phyloP scores from a whole-genome alignment of 2,888 invertebrate genomes.

The Gari tellinella region DNA sequence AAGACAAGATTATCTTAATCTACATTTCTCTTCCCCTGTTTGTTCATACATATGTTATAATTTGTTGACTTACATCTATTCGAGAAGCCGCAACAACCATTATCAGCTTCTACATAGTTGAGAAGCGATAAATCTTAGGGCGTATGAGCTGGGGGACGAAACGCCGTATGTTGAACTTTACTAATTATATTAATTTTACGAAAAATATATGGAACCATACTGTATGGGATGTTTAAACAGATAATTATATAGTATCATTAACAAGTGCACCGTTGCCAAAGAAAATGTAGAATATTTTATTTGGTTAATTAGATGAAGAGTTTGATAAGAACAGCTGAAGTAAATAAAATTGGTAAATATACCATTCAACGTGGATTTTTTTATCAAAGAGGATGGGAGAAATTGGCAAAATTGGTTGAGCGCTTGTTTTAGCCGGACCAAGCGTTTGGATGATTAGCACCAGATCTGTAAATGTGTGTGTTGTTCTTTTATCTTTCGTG shows the following conservation, averaged over 20 bases:
- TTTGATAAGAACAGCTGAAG: conserved; percentile 1
- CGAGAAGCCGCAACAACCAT: conserved; percentile 26
- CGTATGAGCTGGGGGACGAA: background rate
- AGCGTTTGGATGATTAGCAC: conserved; percentile 1
- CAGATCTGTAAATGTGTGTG: too few species aligned
- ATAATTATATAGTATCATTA: conserved; percentile 9
- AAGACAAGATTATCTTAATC: conserved; percentile 26
- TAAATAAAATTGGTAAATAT: conserved; percentile 2
- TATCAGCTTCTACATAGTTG: conserved; percentile 14
- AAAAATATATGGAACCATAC: conserved; percentile 1
- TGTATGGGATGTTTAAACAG: background rate
- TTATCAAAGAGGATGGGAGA: conserved; percentile 17
- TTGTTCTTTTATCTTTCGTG: too few species aligned
- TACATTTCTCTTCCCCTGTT: conserved; percentile 15
- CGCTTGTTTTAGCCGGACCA: background rate
- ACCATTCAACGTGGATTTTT: background rate
- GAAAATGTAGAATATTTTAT: conserved; percentile 5
- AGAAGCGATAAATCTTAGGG: conserved; percentile 33
- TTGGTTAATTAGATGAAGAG: conserved; percentile 4
- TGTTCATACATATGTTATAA: conserved; percentile 40
- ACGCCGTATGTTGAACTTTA: conserved; percentile 10
- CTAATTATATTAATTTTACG: conserved; percentile 39
- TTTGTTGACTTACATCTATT: conserved; percentile 44
- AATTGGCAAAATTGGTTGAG: background rate
- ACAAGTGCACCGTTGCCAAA: conserved; percentile 3